Base-by-base conservation (phyloP, 2,888 invertebrate genomes). In the Pelosia muscerda region DNA sequence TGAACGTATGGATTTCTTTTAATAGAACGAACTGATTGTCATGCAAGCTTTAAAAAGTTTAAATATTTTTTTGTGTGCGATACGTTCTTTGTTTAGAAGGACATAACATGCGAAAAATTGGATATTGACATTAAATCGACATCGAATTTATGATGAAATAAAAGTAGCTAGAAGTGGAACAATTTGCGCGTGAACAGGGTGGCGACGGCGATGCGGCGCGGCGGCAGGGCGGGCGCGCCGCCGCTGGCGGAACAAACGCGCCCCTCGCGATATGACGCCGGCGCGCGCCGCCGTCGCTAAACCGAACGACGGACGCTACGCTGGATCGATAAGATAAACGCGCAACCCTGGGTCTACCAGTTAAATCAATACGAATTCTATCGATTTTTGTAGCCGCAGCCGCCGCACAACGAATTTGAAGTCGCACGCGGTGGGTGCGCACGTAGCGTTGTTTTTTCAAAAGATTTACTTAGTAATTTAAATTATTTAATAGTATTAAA, bases 291-390 rank as follows among this genome's bases (percentile, higher is more conserved):
- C 73, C 77, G 67, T 73, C 75, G 74, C 73, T 65, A 63, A 65
- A 59, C 65, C 74, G 84, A 59, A 62, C 74, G 84, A 86, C 88
- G 88, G 90, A 86, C 86, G 85, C 87, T 79, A 79, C 83, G 88
- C 84, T 91, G 91, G 94, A 96, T 97, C 97, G 96, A 97, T 97
- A 96, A 95, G 96, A 97, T 97, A 96, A 96, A 96, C 96, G 96
- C 96, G 96, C 96, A 96, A 95, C 95, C 96, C 96, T 96, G 96
- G 96, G 96, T 96, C 88, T 89, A 95, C 93, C 94, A 90, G 90
- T 93, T 95, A 95, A 96, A 96, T 96, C 96, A 96, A 96, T 97
- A 96, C 95, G 90, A 95, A 95, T 95, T 96, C 95, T 95, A 97
- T 97, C 96, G 97, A 97, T 97, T 96, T 96, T 96, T 92, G 92